Evolutionary conservation across 2,797 vertebrate genomes (phyloP), one percentile per base, ranked within the genome.

Genomic region (Atherinosoma microstoma): DNA sequence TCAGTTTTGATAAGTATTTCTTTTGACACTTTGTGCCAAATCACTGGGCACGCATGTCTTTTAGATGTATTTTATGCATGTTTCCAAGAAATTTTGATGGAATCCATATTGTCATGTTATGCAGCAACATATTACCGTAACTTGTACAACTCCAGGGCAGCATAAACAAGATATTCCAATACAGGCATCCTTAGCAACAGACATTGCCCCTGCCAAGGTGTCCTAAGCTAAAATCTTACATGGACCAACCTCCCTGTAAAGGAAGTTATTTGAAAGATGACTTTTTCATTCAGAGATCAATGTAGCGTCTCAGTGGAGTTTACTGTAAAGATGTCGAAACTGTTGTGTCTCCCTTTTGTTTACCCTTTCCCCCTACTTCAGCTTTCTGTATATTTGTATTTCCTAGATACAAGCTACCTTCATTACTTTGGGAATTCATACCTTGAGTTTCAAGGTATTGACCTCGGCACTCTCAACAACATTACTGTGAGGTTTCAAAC

Each of bases 401-500:
- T 73, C 38, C 47, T 84, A 96, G 94, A 94, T 88, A 87, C 92
- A 60, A 93, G 78, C 75, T 94, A 90, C 67, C 59, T 87, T 69
- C 87, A 18, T 8, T 97, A 95, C 85, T 90, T 93, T 34, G 95
- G 96, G 35, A 80, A 95, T 85, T 96, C 95, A 29, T 96, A 94
- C 81, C 83, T 96, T 90, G 93, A 96, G 91, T 97, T 97, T 92
- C 85, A 92, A 64, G 92, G 93, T 53, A 86, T 96, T 67, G 75
- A 85, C 85, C 92, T 96, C 53, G 83, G 79, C 2, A n/a, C 61
- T 16, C 69, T 94, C 77, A 95, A 93, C 79, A 94, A 90, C 70
- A 93, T 97, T 59, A 92, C 86, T 8, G 74, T 97, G 84, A 91
- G 94, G 86, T 96, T 98, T 83, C 94, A 94, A 70, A 96, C 94